These are phyloP conservation scores for Harpagus bidentatus DNA, from an alignment of 2,113 vertebrate species.

Conservation along the genomic window DNA sequence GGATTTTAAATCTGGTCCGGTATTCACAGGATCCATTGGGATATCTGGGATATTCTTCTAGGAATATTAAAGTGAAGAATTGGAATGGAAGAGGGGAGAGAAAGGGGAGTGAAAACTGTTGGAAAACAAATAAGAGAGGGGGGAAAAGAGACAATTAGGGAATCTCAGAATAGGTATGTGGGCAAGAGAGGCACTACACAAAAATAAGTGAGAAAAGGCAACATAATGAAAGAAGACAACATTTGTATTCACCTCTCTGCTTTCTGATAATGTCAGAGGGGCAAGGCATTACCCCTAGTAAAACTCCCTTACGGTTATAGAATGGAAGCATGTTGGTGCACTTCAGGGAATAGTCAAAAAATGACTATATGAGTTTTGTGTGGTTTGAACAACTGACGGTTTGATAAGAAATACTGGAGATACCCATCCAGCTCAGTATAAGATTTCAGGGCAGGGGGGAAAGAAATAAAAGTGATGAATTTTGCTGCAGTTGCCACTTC, in stretches of 20 bases:
- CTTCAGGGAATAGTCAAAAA: not conserved
- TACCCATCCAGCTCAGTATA: not conserved
- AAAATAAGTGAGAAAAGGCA: not conserved
- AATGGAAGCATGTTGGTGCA: not conserved
- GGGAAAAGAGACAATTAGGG: fast-evolving
- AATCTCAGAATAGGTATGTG: not conserved
- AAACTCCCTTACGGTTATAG: not conserved
- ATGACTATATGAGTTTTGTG: not conserved
- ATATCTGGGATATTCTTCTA: not conserved
- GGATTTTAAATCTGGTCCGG: not conserved
- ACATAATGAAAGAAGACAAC: not conserved
- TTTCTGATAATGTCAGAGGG: not conserved
- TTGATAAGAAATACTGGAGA: not conserved
- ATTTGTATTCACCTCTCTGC: not conserved
- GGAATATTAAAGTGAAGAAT: not conserved
- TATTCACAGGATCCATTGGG: not conserved
- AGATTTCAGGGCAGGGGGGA: not conserved
- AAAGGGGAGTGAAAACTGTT: not conserved
- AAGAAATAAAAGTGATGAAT: not conserved
- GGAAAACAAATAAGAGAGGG: not conserved
- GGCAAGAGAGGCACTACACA: not conserved
- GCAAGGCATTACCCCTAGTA: not conserved
- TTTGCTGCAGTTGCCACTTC: not conserved
- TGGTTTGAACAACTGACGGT: not conserved
- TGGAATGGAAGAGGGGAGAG: not conserved